Conservation (phyloP, 2,888 invertebrate species). For the Bembecia ichneumoniformis region DNA sequence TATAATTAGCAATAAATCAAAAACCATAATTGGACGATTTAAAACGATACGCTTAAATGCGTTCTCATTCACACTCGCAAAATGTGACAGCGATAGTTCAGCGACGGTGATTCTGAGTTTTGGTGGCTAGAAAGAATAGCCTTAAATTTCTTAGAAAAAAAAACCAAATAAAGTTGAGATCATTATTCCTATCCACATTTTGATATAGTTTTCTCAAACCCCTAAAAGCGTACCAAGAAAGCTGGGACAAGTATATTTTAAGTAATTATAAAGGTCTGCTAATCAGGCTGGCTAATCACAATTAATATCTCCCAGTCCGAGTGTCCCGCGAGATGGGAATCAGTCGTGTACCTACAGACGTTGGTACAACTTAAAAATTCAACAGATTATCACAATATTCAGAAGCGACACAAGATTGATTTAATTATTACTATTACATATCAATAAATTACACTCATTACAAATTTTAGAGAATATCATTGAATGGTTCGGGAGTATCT, state of each 20-base stretch:
- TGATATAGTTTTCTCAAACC: slow-evolving; percentile 5
- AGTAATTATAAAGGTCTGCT: slow-evolving; percentile 52
- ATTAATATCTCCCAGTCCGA: slow-evolving; percentile 35
- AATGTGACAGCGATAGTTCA: no score
- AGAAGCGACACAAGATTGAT: not conserved
- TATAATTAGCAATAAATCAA: no score
- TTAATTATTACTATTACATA: no score
- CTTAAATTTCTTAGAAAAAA: not conserved
- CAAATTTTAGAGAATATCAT: no score
- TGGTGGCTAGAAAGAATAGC: no score
- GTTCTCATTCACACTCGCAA: no score
- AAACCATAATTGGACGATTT: no score
- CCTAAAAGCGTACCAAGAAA: slow-evolving; percentile 48
- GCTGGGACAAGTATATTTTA: slow-evolving; percentile 52
- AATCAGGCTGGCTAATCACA: slow-evolving; percentile 30
- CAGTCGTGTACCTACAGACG: slow-evolving; percentile 10
- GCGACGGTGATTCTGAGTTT: no score
- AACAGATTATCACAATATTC: not conserved
- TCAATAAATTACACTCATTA: no score
- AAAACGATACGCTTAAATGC: no score
- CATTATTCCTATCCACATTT: slow-evolving; percentile 5
- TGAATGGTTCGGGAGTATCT: no score
- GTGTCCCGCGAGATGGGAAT: slow-evolving; percentile 12
- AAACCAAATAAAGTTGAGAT: not conserved
- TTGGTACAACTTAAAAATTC: not conserved